Evolutionary conservation across 1,140 invertebrate species (phyloP).

Genomic region (Papilio glaucus): DNA sequence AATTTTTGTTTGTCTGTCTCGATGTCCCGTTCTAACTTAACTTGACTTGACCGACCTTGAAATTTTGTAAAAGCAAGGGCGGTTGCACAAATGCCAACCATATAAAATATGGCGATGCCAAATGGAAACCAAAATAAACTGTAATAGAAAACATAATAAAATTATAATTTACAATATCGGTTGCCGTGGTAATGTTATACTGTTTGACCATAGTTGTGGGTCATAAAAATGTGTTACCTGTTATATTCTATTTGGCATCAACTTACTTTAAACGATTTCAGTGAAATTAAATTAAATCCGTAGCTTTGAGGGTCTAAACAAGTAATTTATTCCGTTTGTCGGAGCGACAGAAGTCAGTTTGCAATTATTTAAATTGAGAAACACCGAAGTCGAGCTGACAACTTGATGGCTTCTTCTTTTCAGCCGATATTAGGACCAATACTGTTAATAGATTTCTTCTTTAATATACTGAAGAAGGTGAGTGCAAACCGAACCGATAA

Average conservation of each 20-base stretch:
- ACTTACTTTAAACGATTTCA: neutral
- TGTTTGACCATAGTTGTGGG: too few relatives aligned
- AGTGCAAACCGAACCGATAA: neutral
- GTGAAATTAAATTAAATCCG: neutral
- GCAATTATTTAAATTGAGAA: conserved; percentile 22
- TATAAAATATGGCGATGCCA: too few relatives aligned
- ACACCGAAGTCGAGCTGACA: neutral
- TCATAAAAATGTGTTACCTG: too few relatives aligned
- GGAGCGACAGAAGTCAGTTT: conserved; percentile 12
- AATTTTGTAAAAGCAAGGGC: too few relatives aligned
- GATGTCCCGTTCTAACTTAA: too few relatives aligned
- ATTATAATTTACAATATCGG: too few relatives aligned
- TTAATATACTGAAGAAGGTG: neutral
- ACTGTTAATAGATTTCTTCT: neutral
- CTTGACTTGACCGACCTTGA: too few relatives aligned
- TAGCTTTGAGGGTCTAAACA: neutral
- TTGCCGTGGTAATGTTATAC: too few relatives aligned
- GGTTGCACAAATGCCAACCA: too few relatives aligned
- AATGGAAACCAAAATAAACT: too few relatives aligned
- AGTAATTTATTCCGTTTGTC: conserved; percentile 11
- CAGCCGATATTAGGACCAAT: neutral
- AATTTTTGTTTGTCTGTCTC: too few relatives aligned
- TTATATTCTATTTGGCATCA: neutral
- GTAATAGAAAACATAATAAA: too few relatives aligned
- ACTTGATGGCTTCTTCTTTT: neutral